phyloP scores from a whole-genome alignment of 2,797 vertebrate genomes.

The Steatocranus sp. region DNA sequence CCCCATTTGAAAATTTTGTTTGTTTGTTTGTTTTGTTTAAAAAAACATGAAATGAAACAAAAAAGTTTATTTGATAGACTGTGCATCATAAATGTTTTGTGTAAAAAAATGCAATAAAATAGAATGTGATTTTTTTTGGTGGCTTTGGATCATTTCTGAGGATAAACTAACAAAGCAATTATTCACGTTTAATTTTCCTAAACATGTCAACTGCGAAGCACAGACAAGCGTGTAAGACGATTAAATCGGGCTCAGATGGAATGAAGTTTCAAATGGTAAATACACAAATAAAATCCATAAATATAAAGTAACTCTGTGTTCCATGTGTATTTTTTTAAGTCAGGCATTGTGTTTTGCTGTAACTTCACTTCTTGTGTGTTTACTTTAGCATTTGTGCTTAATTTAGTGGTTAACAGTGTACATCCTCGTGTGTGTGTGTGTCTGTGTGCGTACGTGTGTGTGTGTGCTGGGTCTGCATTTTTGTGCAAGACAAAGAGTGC shows the following conservation, averaged over 20 bases:
- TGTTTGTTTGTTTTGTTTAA: slow-evolving; percentile 86
- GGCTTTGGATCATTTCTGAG: slow-evolving; percentile 24
- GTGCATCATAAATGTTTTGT: slow-evolving; percentile 96
- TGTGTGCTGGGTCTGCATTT: neutral
- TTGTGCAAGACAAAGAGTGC: neutral
- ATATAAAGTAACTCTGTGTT: neutral
- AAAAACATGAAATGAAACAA: slow-evolving; percentile 65
- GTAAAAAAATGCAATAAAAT: slow-evolving; percentile 94
- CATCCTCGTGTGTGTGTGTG: neutral
- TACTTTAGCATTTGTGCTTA: neutral
- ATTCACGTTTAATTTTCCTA: neutral
- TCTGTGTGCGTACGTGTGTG: neutral
- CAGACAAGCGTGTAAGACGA: neutral
- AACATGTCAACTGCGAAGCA: neutral
- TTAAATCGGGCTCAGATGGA: neutral
- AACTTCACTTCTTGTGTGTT: neutral
- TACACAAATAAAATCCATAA: neutral
- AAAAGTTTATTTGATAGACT: slow-evolving; percentile 83
- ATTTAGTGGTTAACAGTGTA: neutral
- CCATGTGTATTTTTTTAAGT: neutral
- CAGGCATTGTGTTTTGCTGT: neutral
- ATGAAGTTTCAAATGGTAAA: neutral
- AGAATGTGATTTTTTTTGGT: slow-evolving; percentile 60
- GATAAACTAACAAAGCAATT: neutral
- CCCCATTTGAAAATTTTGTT: slow-evolving; percentile 68